Evolutionary conservation across 2,888 invertebrate species (phyloP).

Genomic region (Macrophya alboannulata): DNA sequence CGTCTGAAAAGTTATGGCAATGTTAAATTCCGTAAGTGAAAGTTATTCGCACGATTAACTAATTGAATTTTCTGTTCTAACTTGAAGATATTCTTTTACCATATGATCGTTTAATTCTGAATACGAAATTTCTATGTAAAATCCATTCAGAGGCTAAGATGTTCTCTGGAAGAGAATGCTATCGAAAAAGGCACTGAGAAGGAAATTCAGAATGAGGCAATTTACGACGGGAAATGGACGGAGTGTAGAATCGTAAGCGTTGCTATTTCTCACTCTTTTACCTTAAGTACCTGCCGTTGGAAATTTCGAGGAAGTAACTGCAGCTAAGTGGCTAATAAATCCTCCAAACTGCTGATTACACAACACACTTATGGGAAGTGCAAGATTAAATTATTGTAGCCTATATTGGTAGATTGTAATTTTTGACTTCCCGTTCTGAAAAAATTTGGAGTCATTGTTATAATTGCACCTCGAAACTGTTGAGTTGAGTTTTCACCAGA

Average conservation of each 20-base stretch:
- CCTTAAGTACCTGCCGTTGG: not conserved
- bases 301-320: not conserved
- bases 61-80: not conserved
- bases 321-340: conserved; percentile 8
- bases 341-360: not conserved
- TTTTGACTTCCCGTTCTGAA: not conserved
- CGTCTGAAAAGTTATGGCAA: not conserved
- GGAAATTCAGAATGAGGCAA: conserved; percentile 20
- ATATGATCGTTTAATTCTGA: not conserved
- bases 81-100: not conserved
- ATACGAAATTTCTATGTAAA: not conserved
- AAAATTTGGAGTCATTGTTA: too few relatives aligned
- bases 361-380: not conserved
- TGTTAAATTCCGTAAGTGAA: not conserved
- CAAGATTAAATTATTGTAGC: not conserved
- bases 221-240: conserved; percentile 26
- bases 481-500: too few relatives aligned
- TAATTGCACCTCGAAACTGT: too few relatives aligned
- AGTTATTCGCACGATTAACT: not conserved
- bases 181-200: not conserved
- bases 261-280: conserved; percentile 31
- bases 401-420: not conserved
- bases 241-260: conserved; percentile 12
- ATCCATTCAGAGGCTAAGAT: not conserved
- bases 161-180: not conserved